Percentiles rank a stretch among this genome's conserved stretches.
These are phyloP conservation scores for Anoplophora glabripennis DNA, from an alignment of 1,140 invertebrate species.

Conservation along the genomic window DNA sequence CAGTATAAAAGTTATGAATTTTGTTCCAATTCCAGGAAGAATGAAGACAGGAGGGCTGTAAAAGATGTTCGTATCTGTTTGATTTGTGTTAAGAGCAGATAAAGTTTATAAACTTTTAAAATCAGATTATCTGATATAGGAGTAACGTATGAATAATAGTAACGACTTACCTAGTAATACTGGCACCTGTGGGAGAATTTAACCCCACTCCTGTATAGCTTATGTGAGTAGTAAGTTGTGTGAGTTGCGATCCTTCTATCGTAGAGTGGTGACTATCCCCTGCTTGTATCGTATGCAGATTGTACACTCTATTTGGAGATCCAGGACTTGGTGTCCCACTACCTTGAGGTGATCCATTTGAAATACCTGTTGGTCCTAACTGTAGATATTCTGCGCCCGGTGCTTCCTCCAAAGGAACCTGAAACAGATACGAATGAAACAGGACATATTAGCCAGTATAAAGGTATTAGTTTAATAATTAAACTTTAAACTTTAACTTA, in stretches of 20 bases:
- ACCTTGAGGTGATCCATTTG: conserved; percentile 39
- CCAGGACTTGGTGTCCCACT: conserved; percentile 38
- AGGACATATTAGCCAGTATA: too few relatives aligned
- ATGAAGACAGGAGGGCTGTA: too few relatives aligned
- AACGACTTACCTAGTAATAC: conserved; percentile 30
- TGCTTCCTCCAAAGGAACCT: conserved; percentile 35
- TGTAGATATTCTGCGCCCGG: conserved; percentile 36
- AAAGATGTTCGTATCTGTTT: too few relatives aligned
- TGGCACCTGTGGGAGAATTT: conserved; percentile 22
- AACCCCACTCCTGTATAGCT: conserved; percentile 40
- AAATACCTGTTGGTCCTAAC: conserved; percentile 29
- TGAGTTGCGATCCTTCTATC: conserved; percentile 38
- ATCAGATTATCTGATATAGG: too few relatives aligned
- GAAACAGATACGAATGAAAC: conserved; percentile 8
- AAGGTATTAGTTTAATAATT: too few relatives aligned
- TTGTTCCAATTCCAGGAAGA: too few relatives aligned
- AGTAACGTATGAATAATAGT: too few relatives aligned
- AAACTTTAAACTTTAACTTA: too few relatives aligned
- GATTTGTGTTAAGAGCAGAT: too few relatives aligned
- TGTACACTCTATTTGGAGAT: conserved; percentile 32
- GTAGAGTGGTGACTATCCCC: conserved; percentile 18
- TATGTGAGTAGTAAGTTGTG: conserved; percentile 45
- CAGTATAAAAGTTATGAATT: too few relatives aligned
- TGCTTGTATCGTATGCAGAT: conserved; percentile 17
- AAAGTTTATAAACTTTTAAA: too few relatives aligned